Conservation (phyloP, 2,888 invertebrate species). For the Agapostemon virescens region DNA sequence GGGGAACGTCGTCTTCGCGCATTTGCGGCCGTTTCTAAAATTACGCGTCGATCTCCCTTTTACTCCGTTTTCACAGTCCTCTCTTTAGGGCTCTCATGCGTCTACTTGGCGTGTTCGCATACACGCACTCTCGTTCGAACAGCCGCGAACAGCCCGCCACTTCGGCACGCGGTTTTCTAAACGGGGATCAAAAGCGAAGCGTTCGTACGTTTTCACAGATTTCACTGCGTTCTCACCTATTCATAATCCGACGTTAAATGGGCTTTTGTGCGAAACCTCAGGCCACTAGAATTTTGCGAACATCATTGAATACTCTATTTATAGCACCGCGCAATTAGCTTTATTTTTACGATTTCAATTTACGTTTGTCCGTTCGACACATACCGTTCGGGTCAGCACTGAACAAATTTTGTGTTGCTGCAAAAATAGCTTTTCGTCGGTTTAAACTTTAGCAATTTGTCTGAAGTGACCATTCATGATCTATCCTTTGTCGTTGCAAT, state of each 20-base stretch:
- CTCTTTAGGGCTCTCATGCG: slow-evolving; percentile 55
- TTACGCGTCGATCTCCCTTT: slow-evolving; percentile 60
- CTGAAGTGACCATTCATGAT: too few relatives aligned
- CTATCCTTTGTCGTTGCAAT: too few relatives aligned
- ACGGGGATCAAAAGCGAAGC: slow-evolving; percentile 15
- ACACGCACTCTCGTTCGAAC: slow-evolving; percentile 41
- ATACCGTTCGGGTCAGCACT: too few relatives aligned
- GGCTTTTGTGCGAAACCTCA: background rate
- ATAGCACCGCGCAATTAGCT: background rate
- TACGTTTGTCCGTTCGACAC: too few relatives aligned
- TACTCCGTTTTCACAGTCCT: slow-evolving; percentile 44
- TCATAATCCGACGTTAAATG: background rate
- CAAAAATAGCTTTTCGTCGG: too few relatives aligned
- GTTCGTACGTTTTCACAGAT: background rate
- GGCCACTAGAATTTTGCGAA: background rate
- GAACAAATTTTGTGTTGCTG: too few relatives aligned
- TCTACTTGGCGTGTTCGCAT: slow-evolving; percentile 58
- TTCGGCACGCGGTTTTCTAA: slow-evolving; percentile 6
- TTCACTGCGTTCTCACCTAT: background rate
- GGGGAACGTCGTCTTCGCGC: slow-evolving; percentile 61
- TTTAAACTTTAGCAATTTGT: too few relatives aligned
- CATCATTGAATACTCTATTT: background rate
- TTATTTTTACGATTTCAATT: too few relatives aligned
- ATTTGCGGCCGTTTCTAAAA: slow-evolving; percentile 67
- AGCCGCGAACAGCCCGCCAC: slow-evolving; percentile 20